Evolutionary conservation across 2,113 vertebrate genomes (phyloP), one percentile per base, ranked within the genome.

Genomic region (Macroglossus sobrinus): DNA sequence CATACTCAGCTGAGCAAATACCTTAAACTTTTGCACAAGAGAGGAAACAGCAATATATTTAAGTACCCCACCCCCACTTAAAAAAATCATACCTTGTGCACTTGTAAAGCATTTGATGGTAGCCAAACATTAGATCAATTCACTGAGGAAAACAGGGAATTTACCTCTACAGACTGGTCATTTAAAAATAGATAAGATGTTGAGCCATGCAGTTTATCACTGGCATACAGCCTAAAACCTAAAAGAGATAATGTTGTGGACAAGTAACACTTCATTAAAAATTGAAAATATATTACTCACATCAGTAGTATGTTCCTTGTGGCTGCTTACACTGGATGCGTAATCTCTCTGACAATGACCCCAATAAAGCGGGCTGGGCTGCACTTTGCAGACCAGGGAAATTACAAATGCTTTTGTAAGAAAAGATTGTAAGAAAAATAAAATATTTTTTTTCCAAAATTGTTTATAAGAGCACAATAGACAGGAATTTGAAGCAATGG

Each of bases 231-330:
- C 89, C 96, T 95, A 76, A 84, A 97, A 96, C 61, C 84, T 90
- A 55, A 82, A 96, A 94, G 91, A 97, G 95, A 98, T 97, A 95
- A 89, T 94, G 89, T 79, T 91, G 93, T 93, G 95, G 95, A 96
- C 97, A 97, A 97, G 92, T 66, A 97, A 96, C 95, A 96, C 93
- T 96, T 98, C 97, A 97, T 97, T 97, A 97, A 97, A 97, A 95
- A 97, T 97, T 97, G 96, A 98, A 97, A 95, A 64, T 55, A 64
- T 87, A 95, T 96, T 87, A 94, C 96, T 94, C 35, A 28, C 89
- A 63, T 92, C 92, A 87, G 93, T 95, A 89, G 68, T 74, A 7
- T 47, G 57, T 45, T 94, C 91, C 84, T 91, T 85, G 91, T 4
- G 0, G 91, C 66, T 91, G 82, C 76, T 69, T 75, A 33, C 8